Percentiles rank a stretch among this genome's conserved stretches.
Conservation (phyloP, 2,888 invertebrate species). For the Phaedon cochleariae region DNA sequence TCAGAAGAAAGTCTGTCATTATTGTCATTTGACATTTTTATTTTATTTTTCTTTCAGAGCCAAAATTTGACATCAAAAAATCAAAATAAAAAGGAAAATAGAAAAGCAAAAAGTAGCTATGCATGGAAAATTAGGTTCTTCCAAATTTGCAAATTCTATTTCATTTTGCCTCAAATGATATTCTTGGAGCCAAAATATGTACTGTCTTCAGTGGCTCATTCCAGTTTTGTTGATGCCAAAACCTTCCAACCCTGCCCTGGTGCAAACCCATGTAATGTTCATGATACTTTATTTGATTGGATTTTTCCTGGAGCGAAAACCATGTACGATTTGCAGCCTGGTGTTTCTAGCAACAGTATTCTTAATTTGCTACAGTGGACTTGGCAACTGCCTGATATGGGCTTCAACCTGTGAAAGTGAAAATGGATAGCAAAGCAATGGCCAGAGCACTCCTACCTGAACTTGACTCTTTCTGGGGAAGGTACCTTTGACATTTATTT, state of each 20-base stretch:
- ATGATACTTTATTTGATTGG: conserved; percentile 95
- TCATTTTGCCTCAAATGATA: not conserved
- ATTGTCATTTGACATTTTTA: no score
- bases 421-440: conserved; percentile 56
- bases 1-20: no score
- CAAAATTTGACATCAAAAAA: no score
- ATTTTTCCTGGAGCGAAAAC: conserved; percentile 96
- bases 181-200: conserved; percentile 70
- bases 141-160: not conserved
- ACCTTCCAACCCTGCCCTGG: conserved; percentile 93
- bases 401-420: conserved; percentile 78
- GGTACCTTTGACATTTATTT: no score
- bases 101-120: not conserved
- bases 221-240: conserved; percentile 97
- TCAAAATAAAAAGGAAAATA: no score
- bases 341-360: conserved; percentile 94
- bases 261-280: conserved; percentile 97
- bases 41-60: no score
- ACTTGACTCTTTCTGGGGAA: no score
- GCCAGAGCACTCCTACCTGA: no score
- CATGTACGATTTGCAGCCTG: conserved; percentile 96
- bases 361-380: conserved; percentile 94
- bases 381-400: conserved; percentile 95
- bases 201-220: conserved; percentile 97
- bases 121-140: not conserved